Conservation (phyloP, 2,797 vertebrate species). For the Microcaecilia unicolor region DNA sequence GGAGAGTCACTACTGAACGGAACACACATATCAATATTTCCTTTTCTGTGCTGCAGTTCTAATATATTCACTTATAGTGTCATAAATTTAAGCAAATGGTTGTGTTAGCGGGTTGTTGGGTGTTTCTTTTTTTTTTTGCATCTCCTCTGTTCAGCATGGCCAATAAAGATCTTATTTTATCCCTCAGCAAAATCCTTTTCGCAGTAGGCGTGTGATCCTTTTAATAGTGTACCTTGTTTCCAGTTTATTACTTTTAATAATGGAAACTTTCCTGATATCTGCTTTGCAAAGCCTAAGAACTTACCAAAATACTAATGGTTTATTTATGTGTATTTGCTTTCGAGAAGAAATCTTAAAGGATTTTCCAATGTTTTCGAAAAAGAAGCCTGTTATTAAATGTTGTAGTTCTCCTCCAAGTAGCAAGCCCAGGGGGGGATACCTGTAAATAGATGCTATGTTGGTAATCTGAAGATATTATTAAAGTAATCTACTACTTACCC, state of each 20-base stretch:
- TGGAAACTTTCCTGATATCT: not conserved
- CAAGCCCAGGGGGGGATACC: not conserved
- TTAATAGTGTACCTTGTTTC: not conserved
- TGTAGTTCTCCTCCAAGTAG: not conserved
- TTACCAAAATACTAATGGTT: not conserved
- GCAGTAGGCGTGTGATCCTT: not conserved
- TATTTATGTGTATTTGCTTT: fast-evolving
- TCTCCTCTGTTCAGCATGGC: not conserved
- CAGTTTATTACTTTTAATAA: not conserved
- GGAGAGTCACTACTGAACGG: conserved; percentile 34
- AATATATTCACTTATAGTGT: conserved; percentile 21
- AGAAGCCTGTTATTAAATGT: not conserved
- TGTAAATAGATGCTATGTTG: not conserved
- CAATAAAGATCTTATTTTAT: not conserved
- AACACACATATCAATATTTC: conserved; percentile 23
- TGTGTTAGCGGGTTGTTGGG: no score
- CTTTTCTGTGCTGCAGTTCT: conserved; percentile 13
- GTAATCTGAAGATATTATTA: not conserved
- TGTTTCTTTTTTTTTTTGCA: not conserved
- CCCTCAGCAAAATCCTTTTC: no score
- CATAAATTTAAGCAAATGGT: conserved; percentile 29
- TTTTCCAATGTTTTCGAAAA: not conserved
- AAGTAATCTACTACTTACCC: not conserved
- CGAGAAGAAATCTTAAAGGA: not conserved
- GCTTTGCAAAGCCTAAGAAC: not conserved